These are phyloP conservation scores for Lutraria rhynchaena DNA, from an alignment of 1,140 invertebrate species.

Conservation along the genomic window DNA sequence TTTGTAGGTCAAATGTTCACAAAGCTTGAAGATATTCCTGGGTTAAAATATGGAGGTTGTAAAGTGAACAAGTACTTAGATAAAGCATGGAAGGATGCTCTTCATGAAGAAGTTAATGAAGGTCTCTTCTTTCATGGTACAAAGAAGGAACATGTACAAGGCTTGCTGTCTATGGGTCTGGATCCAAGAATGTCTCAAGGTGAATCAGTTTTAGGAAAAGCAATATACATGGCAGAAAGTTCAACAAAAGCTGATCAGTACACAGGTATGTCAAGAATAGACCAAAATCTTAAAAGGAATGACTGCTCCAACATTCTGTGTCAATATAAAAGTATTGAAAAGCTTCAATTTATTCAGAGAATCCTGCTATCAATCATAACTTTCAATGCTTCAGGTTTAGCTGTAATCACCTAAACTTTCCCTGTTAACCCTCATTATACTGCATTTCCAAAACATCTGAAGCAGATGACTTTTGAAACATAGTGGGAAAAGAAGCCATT, in stretches of 20 bases:
- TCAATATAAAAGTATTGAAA: no score
- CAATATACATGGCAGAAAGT: slow-evolving; percentile 69
- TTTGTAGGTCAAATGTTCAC: neutral
- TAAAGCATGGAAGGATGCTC: slow-evolving; percentile 4
- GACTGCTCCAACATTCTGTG: no score
- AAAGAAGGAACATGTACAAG: slow-evolving; percentile 58
- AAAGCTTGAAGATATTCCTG: neutral
- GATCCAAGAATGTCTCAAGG: slow-evolving; percentile 60
- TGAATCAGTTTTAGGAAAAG: slow-evolving; percentile 65
- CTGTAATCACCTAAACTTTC: neutral
- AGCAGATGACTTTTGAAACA: no score
- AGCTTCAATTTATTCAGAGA: neutral
- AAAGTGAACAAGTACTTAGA: slow-evolving; percentile 1
- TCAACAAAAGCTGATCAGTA: slow-evolving; percentile 73
- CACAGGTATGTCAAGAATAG: slow-evolving; percentile 67
- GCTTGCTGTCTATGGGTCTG: slow-evolving; percentile 59
- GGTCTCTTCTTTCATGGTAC: slow-evolving; percentile 68
- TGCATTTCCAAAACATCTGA: no score
- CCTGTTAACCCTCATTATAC: no score
- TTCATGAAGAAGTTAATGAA: slow-evolving; percentile 66
- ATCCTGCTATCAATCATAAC: neutral
- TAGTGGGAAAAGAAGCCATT: no score
- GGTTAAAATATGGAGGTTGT: slow-evolving; percentile 4
- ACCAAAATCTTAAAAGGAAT: no score
- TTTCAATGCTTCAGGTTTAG: neutral